Evolutionary conservation across 2,113 vertebrate species (phyloP).

Genomic region (Perca schrenkii): DNA sequence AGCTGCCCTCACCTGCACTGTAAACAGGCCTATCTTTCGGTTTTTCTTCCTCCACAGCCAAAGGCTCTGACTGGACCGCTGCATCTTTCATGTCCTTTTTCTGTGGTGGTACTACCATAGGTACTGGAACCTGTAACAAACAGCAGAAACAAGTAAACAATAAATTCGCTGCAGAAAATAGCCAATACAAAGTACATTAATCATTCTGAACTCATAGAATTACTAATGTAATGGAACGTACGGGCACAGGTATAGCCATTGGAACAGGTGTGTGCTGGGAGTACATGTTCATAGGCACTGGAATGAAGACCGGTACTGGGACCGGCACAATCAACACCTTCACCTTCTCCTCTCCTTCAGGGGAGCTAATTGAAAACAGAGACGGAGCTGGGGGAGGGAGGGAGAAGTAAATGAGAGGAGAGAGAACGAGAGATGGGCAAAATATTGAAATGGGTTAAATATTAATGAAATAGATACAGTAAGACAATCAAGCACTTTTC

Average conservation of each 20-base stretch:
- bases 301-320: conserved; percentile 94
- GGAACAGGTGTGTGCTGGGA: conserved; percentile 93
- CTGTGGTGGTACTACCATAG: conserved; percentile 87
- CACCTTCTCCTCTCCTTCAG: conserved; percentile 74
- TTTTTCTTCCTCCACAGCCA: conserved; percentile 79
- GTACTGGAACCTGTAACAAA: conserved; percentile 89
- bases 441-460: background rate
- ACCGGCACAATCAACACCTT: conserved; percentile 90
- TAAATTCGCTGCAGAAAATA: background rate
- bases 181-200: too few species aligned
- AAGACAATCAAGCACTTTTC: too few species aligned
- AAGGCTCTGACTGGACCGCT: conserved; percentile 64
- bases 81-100: conserved; percentile 87
- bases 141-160: background rate
- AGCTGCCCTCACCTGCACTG: conserved; percentile 82
- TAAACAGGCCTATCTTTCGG: conserved; percentile 85
- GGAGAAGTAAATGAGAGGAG: background rate
- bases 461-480: background rate
- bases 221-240: conserved; percentile 75
- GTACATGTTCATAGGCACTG: conserved; percentile 96
- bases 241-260: conserved; percentile 91
- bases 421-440: background rate
- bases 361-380: conserved; percentile 5
- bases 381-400: background rate
- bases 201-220: background rate